These are phyloP conservation scores for Vireo griseus DNA, from an alignment of 2,797 vertebrate genomes.

Conservation along the genomic window DNA sequence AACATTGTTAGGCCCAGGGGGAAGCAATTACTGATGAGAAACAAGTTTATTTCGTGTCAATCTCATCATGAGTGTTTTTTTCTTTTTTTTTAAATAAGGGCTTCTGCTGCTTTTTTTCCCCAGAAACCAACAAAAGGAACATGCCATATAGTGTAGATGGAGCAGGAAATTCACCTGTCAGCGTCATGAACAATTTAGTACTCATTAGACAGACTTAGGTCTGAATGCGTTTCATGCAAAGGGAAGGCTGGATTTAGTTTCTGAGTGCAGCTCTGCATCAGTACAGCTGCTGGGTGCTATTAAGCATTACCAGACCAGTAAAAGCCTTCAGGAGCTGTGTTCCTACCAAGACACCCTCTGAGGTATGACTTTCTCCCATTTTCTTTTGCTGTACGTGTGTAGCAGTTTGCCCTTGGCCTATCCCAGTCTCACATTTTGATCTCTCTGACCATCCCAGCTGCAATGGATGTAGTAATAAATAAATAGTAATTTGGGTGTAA, in stretches of 20 bases:
- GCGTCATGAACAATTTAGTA: not conserved
- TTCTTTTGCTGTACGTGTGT: fast-evolving
- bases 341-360: not conserved
- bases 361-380: fast-evolving
- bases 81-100: not conserved
- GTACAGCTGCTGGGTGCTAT: not conserved
- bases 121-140: not conserved
- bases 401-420: not conserved
- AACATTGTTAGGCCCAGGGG: not conserved
- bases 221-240: not conserved
- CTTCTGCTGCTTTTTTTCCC: not conserved
- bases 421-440: not conserved
- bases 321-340: not conserved
- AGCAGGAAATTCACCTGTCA: not conserved
- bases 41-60: not conserved
- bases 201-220: not conserved
- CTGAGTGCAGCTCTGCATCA: not conserved
- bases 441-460: not conserved
- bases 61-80: not conserved
- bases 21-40: slow-evolving; percentile 43
- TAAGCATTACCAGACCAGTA: not conserved
- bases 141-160: not conserved
- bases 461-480: not conserved
- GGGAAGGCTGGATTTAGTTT: not conserved
- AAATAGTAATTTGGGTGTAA: not conserved